A percentile compares a stretch with the other conserved stretches of the same genome.
Conservation (phyloP, 2,888 invertebrate species). For the Arctia plantaginis region DNA sequence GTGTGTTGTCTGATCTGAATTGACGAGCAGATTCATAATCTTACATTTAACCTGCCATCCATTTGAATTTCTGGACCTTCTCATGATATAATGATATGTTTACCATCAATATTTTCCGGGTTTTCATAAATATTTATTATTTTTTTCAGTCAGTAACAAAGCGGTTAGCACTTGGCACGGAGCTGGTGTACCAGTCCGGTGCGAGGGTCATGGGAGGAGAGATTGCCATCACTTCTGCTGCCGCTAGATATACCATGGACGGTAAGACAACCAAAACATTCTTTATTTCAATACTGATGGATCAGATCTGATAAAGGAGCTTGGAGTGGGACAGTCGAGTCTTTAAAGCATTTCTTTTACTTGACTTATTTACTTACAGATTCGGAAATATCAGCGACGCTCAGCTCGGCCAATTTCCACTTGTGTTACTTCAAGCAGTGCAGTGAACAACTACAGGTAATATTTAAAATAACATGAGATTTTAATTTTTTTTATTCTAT, state of each 20-base stretch:
- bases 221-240: slow-evolving; percentile 94
- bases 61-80: too few relatives aligned
- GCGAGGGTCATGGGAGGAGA: slow-evolving; percentile 95
- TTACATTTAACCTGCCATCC: too few relatives aligned
- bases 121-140: background rate
- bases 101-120: too few relatives aligned
- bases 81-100: too few relatives aligned
- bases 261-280: slow-evolving; percentile 72
- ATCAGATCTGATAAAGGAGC: too few relatives aligned
- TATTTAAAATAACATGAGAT: too few relatives aligned
- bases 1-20: too few relatives aligned
- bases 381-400: slow-evolving; percentile 90
- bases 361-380: slow-evolving; percentile 63
- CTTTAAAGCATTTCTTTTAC: too few relatives aligned
- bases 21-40: too few relatives aligned
- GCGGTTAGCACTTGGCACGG: slow-evolving; percentile 95
- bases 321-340: too few relatives aligned
- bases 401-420: slow-evolving; percentile 94
- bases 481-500: too few relatives aligned
- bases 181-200: slow-evolving; percentile 97
- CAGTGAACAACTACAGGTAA: slow-evolving; percentile 92
- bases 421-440: slow-evolving; percentile 97
- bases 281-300: too few relatives aligned
- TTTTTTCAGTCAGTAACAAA: slow-evolving; percentile 89
- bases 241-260: slow-evolving; percentile 91